Percentiles rank a stretch among this genome's conserved stretches.
phyloP scores from a whole-genome alignment of 2,113 vertebrate species.

The Crocuta crocuta region DNA sequence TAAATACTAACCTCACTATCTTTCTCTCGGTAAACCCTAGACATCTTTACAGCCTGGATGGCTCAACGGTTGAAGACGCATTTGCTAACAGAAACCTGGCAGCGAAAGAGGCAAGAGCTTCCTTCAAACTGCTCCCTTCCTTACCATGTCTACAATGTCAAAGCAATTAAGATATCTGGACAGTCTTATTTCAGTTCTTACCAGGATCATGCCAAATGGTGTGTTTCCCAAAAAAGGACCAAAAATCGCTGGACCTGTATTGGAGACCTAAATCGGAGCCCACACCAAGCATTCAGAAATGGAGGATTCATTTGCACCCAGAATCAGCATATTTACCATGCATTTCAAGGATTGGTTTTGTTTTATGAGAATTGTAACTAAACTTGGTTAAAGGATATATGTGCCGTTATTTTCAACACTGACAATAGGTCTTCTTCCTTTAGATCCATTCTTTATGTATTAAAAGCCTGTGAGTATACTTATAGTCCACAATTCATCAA shows the following conservation, averaged over 20 bases:
- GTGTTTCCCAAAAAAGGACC: conserved; percentile 85
- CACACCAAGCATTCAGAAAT: conserved; percentile 89
- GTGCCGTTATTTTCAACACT: neutral
- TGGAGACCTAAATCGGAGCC: conserved; percentile 93
- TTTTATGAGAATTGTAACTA: conserved; percentile 88
- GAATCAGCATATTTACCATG: conserved; percentile 89
- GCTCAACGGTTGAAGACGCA: conserved; percentile 91
- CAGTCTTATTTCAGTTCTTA: conserved; percentile 87
- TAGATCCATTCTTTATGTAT: neutral
- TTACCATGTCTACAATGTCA: conserved; percentile 92
- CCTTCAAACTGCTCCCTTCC: conserved; percentile 95
- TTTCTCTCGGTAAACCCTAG: conserved; percentile 82
- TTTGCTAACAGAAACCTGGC: conserved; percentile 94
- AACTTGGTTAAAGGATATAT: conserved; percentile 28
- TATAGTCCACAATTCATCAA: neutral
- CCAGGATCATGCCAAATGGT: conserved; percentile 96
- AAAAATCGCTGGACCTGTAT: conserved; percentile 91
- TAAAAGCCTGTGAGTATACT: neutral
- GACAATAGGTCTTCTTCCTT: neutral
- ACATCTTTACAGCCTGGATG: conserved; percentile 95
- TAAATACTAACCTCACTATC: conserved; percentile 48
- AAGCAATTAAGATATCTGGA: conserved; percentile 83
- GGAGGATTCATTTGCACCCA: conserved; percentile 93
- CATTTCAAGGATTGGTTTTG: conserved; percentile 88
- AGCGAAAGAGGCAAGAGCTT: conserved; percentile 86